Conservation (phyloP, 2,797 vertebrate species). For the Nyctibius grandis region DNA sequence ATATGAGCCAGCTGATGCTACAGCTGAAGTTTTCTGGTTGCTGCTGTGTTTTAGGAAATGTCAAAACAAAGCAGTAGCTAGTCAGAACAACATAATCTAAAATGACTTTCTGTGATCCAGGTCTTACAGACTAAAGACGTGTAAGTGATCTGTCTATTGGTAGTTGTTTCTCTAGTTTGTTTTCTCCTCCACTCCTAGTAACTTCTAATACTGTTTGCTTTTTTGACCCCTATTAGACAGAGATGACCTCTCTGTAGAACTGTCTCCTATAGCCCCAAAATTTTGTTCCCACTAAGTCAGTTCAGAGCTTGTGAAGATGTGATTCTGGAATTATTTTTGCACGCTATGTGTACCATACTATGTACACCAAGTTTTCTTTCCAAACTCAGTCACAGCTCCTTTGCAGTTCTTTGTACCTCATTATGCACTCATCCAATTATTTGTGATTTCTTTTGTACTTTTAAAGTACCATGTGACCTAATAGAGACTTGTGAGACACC, state of each 20-base stretch:
- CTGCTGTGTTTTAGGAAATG: not conserved
- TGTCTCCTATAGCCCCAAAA: not conserved
- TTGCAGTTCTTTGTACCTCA: not conserved
- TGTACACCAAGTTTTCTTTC: not conserved
- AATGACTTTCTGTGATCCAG: not conserved
- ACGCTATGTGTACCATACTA: not conserved
- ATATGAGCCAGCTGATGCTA: not conserved
- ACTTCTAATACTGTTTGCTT: not conserved
- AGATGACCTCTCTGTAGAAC: not conserved
- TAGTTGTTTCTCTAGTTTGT: not conserved
- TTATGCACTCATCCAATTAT: not conserved
- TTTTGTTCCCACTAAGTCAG: not conserved
- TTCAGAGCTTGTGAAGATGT: not conserved
- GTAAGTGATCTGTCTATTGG: not conserved
- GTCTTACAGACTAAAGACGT: not conserved
- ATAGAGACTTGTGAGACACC: fast-evolving
- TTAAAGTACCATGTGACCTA: not conserved
- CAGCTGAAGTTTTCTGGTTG: not conserved
- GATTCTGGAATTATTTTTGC: not conserved
- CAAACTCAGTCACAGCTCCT: not conserved
- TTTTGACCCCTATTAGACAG: not conserved
- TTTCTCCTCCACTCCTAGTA: not conserved
- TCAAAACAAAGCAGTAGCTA: not conserved
- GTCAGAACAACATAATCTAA: not conserved
- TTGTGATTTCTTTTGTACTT: not conserved